Base-by-base conservation (phyloP, 2,888 invertebrate species). In the Baronia brevicornis region DNA sequence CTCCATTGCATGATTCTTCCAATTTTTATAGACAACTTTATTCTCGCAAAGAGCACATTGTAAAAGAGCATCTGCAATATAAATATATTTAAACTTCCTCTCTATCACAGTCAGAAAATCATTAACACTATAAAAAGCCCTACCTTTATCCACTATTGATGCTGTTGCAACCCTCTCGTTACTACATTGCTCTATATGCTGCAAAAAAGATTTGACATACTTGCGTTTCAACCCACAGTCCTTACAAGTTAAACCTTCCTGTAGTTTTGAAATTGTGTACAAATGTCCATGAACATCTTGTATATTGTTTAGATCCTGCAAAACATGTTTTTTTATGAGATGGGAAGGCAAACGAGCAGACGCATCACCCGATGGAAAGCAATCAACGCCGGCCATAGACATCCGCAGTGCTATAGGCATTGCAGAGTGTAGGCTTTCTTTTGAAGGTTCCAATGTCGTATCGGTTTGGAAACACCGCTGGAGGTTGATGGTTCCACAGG, bases 41-140 rank as follows among this genome's bases (percentile, higher is more conserved):
- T 60, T 43, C 2, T 42, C 42, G 31, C 77, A 75, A 3, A 72
- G 43, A 1, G 57, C 75, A 38, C 75, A 75, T 30, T 55, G 48
- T 30, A 42, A 36, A 15, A 36, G 28, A 33, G 38, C 41, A 38
- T 32, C 46, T 57, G 36, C 35, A 46, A 52, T 28, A 28, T 18
- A 13, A 4, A 33, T 2, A 25, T n/a, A n/a, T 37, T 28, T n/a
- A n/a, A n/a, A n/a, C n/a, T n/a, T n/a, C n/a, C n/a, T n/a, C n/a
- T n/a, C n/a, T n/a, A n/a, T n/a, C n/a, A n/a, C n/a, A n/a, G n/a
- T n/a, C n/a, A n/a, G n/a, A n/a, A n/a, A n/a, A n/a, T n/a, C n/a
- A n/a, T n/a, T n/a, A n/a, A n/a, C n/a, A n/a, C n/a, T n/a, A n/a
- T n/a, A n/a, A n/a, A n/a, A n/a, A n/a, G n/a, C n/a, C n/a, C n/a